phyloP scores from a whole-genome alignment of 2,797 vertebrate species.

The Prunella strophiata region DNA sequence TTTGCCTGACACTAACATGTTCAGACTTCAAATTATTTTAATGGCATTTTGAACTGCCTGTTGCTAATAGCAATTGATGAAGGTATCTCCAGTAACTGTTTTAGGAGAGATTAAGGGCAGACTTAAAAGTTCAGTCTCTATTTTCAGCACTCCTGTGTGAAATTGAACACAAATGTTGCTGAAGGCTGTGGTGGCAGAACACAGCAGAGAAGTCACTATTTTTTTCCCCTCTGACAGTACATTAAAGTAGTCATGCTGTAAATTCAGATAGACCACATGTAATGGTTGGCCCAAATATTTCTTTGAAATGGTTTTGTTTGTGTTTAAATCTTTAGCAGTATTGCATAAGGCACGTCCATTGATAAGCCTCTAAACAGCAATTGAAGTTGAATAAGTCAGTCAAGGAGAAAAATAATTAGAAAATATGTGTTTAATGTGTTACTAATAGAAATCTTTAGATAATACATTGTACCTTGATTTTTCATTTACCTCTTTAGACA shows the following conservation, averaged over 20 bases:
- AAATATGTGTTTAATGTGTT: background rate
- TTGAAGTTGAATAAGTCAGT: background rate
- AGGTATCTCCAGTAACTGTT: background rate
- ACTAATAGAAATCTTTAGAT: background rate
- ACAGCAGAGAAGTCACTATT: background rate
- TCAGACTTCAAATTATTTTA: background rate
- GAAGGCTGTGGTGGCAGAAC: background rate
- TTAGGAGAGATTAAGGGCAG: background rate
- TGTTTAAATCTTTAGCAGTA: background rate
- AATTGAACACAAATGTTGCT: background rate
- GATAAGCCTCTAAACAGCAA: background rate
- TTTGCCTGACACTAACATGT: background rate
- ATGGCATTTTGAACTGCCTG: background rate
- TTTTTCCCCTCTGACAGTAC: background rate
- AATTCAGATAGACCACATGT: background rate
- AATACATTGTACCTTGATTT: background rate
- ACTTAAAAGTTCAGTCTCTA: background rate
- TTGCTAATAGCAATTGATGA: background rate
- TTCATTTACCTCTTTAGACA: conserved; percentile 3
- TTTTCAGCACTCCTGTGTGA: background rate
- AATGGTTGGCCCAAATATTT: background rate
- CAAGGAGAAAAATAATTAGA: background rate
- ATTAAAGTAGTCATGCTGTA: background rate
- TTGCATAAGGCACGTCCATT: background rate
- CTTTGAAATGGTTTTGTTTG: background rate